Percentiles rank a stretch among this genome's conserved stretches.
Evolutionary conservation across 2,888 invertebrate genomes (phyloP).

Genomic region (Julus scanicus): DNA sequence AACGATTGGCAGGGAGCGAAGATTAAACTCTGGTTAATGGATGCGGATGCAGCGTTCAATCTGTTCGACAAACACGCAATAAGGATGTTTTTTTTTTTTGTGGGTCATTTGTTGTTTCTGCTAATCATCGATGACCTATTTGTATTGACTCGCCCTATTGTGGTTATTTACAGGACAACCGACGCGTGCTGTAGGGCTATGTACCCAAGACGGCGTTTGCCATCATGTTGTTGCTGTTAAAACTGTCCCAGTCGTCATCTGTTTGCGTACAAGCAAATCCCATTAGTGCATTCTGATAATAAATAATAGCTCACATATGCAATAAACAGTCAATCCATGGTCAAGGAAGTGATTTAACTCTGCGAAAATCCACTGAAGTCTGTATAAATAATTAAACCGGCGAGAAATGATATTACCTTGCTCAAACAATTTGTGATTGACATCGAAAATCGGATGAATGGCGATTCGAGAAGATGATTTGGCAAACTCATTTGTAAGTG

Average conservation of each 20-base stretch:
- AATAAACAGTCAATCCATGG: not conserved
- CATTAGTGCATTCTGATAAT: not conserved
- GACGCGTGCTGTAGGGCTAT: not conserved
- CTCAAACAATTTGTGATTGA: too few relatives aligned
- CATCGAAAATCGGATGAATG: too few relatives aligned
- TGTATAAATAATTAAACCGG: not conserved
- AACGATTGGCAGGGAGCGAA: not conserved
- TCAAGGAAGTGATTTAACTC: not conserved
- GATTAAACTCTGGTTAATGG: slow-evolving; percentile 9
- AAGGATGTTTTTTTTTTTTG: not conserved
- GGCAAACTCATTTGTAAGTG: too few relatives aligned
- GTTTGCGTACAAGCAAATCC: not conserved
- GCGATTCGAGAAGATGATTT: too few relatives aligned
- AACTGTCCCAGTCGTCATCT: not conserved
- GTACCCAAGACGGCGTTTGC: not conserved
- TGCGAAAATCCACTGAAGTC: not conserved
- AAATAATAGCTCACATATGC: not conserved
- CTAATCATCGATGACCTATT: slow-evolving; percentile 26
- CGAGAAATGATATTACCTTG: not conserved
- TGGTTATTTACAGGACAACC: too few relatives aligned
- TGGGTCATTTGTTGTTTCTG: slow-evolving; percentile 10
- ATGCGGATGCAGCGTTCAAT: slow-evolving; percentile 12
- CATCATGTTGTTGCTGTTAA: not conserved
- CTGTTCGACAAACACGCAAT: not conserved
- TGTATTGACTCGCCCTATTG: not conserved